Conservation (phyloP, 2,113 vertebrate genomes). For the Corvus hawaiiensis region DNA sequence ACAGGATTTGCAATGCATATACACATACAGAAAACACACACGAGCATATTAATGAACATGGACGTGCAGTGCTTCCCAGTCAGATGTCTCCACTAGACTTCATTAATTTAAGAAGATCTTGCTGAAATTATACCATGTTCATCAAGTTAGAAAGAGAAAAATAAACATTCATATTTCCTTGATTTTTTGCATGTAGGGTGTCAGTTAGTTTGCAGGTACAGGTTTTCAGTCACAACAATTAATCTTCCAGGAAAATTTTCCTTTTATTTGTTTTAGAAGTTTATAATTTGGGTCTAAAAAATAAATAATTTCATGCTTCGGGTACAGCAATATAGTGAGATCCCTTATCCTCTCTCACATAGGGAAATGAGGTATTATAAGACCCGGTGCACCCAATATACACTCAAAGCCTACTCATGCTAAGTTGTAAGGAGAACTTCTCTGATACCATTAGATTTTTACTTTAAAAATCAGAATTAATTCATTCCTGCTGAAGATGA, state of each 20-base stretch:
- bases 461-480: not conserved
- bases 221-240: not conserved
- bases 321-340: not conserved
- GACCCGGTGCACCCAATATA: not conserved
- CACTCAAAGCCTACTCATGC: not conserved
- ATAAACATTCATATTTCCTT: not conserved
- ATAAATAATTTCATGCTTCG: slow-evolving; percentile 27
- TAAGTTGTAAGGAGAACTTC: not conserved
- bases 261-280: not conserved
- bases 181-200: not conserved
- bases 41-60: not conserved
- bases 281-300: not conserved
- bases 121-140: not conserved
- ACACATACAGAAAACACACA: not conserved
- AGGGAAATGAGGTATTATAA: not conserved
- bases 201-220: not conserved
- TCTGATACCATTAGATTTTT: not conserved
- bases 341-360: not conserved
- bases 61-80: not conserved
- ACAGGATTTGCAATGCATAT: not conserved
- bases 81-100: not conserved
- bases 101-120: not conserved
- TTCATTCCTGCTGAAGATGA: not conserved
- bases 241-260: not conserved
- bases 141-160: not conserved